Conservation (phyloP, 2,113 vertebrate genomes). For the Romanogobio albipinnatus region DNA sequence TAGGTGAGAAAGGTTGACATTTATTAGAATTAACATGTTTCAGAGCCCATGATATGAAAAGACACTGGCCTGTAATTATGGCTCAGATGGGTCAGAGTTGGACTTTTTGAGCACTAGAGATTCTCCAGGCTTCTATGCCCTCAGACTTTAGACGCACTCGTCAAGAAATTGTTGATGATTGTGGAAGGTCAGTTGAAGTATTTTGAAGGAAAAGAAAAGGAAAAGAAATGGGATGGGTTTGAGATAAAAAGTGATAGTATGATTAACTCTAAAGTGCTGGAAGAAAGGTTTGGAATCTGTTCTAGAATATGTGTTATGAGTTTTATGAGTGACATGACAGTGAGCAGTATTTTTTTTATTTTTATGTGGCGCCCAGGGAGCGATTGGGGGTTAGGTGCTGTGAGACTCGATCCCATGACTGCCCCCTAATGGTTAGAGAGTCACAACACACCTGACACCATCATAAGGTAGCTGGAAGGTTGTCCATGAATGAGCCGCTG, state of each 20-base stretch:
- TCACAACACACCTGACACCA: neutral
- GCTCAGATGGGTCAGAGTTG: neutral
- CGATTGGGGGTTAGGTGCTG: too few relatives aligned
- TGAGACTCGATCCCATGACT: too few relatives aligned
- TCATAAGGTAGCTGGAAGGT: neutral
- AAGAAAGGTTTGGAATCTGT: neutral
- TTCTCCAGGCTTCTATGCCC: neutral
- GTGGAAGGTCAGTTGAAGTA: neutral
- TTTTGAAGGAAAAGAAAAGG: neutral
- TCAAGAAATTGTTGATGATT: neutral
- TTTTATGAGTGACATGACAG: neutral
- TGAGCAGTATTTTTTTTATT: too few relatives aligned
- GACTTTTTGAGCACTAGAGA: neutral
- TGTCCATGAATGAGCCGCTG: neutral
- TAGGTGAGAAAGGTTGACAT: conserved; percentile 6
- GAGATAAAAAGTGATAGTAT: neutral
- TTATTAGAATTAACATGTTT: neutral
- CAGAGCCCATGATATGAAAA: neutral
- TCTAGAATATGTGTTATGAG: neutral
- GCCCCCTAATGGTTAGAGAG: too few relatives aligned
- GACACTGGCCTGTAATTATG: neutral
- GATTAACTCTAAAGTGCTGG: neutral
- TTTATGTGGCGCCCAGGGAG: too few relatives aligned
- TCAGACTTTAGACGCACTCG: neutral
- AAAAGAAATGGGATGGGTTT: neutral